Evolutionary conservation across 2,888 invertebrate species (phyloP), one percentile per base, ranked within the genome.

Genomic region (Oscheius myriophilus): DNA sequence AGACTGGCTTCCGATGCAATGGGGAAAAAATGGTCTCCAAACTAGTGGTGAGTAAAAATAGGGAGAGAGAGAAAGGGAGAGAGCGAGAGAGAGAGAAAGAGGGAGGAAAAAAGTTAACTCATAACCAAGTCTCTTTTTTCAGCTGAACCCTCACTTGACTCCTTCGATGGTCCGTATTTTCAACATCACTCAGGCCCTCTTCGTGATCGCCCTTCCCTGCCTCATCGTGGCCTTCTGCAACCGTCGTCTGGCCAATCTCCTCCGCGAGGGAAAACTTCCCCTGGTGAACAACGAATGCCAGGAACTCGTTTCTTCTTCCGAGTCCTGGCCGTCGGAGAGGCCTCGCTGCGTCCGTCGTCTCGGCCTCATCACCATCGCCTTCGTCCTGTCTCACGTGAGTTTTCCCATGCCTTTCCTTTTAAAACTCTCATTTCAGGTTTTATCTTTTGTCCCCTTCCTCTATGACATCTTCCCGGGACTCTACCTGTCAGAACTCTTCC

Each of bases 401-500:
- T 41, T 3, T n/a, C 49, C 14, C 49, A 12, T 39, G n/a, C n/a
- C 33, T n/a, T 25, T n/a, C 9, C 49, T 49, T 3, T 6, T 6
- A 49, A 11, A 49, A 62, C 45, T 9, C 21, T 16, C 16, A 18
- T 67, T 67, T 42, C 59, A 67, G 67, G 53, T 67, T 18, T 52
- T 67, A 2, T 67, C 67, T 0, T 67, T 67, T 18, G 67, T 61
- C 7, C 67, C 67, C 4, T 67, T 67, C 67, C 59, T 67, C 18
- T 67, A 67, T 49, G 67, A 67, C 53, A 67, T 67, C 43, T 67
- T 67, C 61, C 67, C 67, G 16, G n/a, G n/a, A 16, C 52, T 67
- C 23, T 52, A 67, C 26, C 18, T 26, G 16, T 59, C 61, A 7
- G 41, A 61, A 21, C 33, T 52, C 43, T 67, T 67, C 61, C 59